Evolutionary conservation across 2,113 vertebrate genomes (phyloP).

Genomic region (Ceyx melanurus): DNA sequence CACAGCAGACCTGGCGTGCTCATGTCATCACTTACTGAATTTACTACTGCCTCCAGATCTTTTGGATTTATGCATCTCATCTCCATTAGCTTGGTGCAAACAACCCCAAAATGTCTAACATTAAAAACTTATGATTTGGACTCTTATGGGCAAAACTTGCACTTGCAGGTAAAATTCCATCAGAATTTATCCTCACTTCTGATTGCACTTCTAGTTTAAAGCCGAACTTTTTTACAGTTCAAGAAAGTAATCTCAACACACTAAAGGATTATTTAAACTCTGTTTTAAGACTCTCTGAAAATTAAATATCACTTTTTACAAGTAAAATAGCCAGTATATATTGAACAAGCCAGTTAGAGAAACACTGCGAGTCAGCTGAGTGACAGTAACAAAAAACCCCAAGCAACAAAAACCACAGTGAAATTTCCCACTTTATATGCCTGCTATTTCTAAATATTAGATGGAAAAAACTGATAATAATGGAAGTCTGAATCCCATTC

Average conservation of each 20-base stretch:
- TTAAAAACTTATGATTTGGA: not conserved
- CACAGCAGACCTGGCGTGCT: not conserved
- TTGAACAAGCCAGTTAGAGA: not conserved
- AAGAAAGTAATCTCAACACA: not conserved
- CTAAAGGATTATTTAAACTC: not conserved
- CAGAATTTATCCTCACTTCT: not conserved
- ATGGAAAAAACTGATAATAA: not conserved
- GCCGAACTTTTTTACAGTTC: not conserved
- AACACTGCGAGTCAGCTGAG: not conserved
- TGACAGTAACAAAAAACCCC: not conserved
- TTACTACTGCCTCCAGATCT: not conserved
- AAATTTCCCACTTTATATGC: not conserved
- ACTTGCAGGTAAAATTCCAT: not conserved
- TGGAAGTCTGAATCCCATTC: not conserved
- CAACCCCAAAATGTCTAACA: not conserved
- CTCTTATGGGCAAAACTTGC: not conserved
- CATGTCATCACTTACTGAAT: not conserved
- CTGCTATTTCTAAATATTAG: not conserved
- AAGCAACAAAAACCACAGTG: not conserved
- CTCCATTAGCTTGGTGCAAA: not conserved
- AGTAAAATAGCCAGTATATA: not conserved
- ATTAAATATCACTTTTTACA: not conserved
- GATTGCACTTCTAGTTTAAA: not conserved
- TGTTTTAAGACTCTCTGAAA: not conserved
- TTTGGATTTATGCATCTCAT: not conserved